Conservation (phyloP, 2,797 vertebrate genomes). For the Chromis chromis region DNA sequence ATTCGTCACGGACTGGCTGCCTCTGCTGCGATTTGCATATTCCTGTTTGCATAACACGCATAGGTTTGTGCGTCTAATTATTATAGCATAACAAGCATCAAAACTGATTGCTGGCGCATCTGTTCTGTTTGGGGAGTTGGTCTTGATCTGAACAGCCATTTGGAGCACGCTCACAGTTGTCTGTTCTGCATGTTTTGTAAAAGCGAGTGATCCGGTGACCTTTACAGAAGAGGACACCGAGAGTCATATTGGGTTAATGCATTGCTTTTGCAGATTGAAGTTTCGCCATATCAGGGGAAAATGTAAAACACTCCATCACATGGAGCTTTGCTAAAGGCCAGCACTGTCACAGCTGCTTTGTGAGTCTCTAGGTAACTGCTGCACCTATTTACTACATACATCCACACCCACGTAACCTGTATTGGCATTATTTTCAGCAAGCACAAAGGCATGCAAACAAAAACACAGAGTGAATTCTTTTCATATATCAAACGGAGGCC, state of each 20-base stretch:
- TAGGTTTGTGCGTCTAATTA: constrained; percentile 66
- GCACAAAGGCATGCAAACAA: neutral
- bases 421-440: neutral
- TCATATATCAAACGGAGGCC: neutral
- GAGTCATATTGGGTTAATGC: constrained; percentile 31
- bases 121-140: constrained; percentile 20
- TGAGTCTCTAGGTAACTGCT: constrained; percentile 46
- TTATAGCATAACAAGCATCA: constrained; percentile 57
- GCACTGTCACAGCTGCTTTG: constrained; percentile 50
- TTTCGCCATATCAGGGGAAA: constrained; percentile 29
- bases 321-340: constrained; percentile 65
- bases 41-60: constrained; percentile 58
- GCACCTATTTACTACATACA: constrained; percentile 17
- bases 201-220: constrained; percentile 36
- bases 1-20: constrained; percentile 58
- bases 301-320: constrained; percentile 58
- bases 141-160: constrained; percentile 41
- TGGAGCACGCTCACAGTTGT: neutral
- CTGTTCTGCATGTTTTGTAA: constrained; percentile 18
- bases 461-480: constrained; percentile 11
- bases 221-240: constrained; percentile 22
- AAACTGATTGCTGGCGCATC: constrained; percentile 54
- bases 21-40: constrained; percentile 64
- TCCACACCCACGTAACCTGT: constrained; percentile 18
- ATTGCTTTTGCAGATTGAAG: constrained; percentile 41